These are phyloP conservation scores for Callithrix jacchus DNA, from an alignment of 2,113 vertebrate species.

Conservation along the genomic window DNA sequence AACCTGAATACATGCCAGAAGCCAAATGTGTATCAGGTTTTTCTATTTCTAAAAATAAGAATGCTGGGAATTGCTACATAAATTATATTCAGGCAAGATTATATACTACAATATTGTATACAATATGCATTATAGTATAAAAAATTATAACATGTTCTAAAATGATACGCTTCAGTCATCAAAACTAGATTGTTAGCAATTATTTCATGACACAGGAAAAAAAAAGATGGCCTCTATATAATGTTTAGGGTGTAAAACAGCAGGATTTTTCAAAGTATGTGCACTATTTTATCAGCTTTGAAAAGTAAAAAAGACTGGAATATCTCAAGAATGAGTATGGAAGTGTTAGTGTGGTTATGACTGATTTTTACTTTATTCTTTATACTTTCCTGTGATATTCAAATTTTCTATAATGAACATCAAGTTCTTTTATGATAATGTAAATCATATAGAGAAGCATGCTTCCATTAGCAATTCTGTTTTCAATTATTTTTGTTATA, in stretches of 20 bases:
- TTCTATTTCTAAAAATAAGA: slow-evolving; percentile 50
- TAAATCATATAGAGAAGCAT: slow-evolving; percentile 60
- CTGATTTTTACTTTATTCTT: slow-evolving; percentile 65
- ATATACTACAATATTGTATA: neutral
- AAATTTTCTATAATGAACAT: slow-evolving; percentile 71
- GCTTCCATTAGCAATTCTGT: slow-evolving; percentile 62
- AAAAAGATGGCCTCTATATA: neutral
- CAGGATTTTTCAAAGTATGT: neutral
- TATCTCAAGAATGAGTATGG: neutral
- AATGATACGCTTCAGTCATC: neutral
- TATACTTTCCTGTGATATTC: slow-evolving; percentile 59
- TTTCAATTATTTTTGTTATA: slow-evolving; percentile 79
- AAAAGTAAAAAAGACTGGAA: slow-evolving; percentile 47
- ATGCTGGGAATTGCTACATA: neutral
- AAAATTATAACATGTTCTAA: slow-evolving; percentile 13
- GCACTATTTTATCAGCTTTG: neutral
- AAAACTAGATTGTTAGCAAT: neutral
- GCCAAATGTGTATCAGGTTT: slow-evolving; percentile 19
- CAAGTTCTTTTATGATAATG: slow-evolving; percentile 65
- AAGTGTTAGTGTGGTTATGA: slow-evolving; percentile 24
- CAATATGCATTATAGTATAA: neutral
- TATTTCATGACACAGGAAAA: neutral
- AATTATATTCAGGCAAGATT: slow-evolving; percentile 2
- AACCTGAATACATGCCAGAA: neutral
- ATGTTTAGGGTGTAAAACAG: neutral